phyloP scores from a whole-genome alignment of 1,140 invertebrate species.

The Atta texana region DNA sequence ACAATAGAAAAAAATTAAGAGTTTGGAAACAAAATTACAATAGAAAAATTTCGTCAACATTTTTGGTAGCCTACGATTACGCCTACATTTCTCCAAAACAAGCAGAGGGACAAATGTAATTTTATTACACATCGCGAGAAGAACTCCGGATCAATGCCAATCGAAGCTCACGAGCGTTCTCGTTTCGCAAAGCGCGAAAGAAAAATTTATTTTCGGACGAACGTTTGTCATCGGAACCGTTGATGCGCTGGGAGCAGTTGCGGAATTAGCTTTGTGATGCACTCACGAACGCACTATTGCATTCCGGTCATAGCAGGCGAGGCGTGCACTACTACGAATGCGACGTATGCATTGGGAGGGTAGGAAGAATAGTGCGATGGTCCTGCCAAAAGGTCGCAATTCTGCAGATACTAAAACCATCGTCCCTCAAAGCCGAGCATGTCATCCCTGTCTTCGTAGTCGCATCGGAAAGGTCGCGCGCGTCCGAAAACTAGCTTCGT shows the following conservation, averaged over 20 bases:
- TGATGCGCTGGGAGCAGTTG: neutral
- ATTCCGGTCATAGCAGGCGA: neutral
- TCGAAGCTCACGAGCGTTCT: conserved; percentile 3
- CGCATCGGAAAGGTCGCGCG: conserved; percentile 28
- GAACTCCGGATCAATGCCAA: neutral
- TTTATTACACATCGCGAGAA: neutral
- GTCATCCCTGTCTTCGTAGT: neutral
- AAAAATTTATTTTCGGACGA: conserved; percentile 23
- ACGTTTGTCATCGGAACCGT: conserved; percentile 32
- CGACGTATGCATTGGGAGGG: neutral
- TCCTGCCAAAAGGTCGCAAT: conserved; percentile 24
- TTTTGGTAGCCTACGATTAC: neutral
- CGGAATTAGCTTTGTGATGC: conserved; percentile 40
- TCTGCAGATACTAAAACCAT: neutral
- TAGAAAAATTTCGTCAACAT: neutral
- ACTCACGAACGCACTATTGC: conserved; percentile 30
- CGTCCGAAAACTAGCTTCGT: conserved; percentile 47
- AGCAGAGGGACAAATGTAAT: neutral
- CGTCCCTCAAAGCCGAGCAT: conserved; percentile 18
- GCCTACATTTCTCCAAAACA: neutral
- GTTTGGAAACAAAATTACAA: neutral
- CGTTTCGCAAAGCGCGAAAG: conserved; percentile 16
- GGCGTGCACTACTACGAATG: neutral
- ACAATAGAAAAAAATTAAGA: no score
- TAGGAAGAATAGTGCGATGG: conserved; percentile 14